A percentile compares a stretch with the other conserved stretches of the same genome.
phyloP scores from a whole-genome alignment of 2,113 vertebrate species.

The Lagopus leucura region DNA sequence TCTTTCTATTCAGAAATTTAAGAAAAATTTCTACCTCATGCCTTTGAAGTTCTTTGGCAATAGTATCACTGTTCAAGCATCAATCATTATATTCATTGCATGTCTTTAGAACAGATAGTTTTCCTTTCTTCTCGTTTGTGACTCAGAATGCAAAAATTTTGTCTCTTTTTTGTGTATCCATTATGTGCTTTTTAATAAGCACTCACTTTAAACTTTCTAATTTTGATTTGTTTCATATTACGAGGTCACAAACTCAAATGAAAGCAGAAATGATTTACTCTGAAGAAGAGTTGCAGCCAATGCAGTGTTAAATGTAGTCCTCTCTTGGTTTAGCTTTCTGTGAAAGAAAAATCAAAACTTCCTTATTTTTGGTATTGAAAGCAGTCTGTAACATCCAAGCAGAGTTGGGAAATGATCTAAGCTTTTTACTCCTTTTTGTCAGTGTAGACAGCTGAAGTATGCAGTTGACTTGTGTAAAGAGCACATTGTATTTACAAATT shows the following conservation, averaged over 20 bases:
- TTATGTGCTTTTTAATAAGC: not conserved
- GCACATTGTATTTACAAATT: not conserved
- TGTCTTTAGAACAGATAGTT: not conserved
- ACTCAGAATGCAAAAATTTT: not conserved
- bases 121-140: constrained; percentile 14
- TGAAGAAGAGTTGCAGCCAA: not conserved
- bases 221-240: not conserved
- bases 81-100: not conserved
- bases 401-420: not conserved
- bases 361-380: not conserved
- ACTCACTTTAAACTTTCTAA: not conserved
- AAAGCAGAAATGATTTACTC: not conserved
- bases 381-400: not conserved
- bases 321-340: not conserved
- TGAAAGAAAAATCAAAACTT: not conserved
- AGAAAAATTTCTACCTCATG: not conserved
- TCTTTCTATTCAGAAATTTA: not conserved
- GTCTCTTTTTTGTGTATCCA: not conserved
- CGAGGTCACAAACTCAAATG: not conserved
- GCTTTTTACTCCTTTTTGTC: not conserved
- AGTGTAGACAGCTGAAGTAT: not conserved
- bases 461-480: constrained; percentile 2
- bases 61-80: not conserved
- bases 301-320: not conserved
- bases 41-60: not conserved